Evolutionary conservation across 2,888 invertebrate genomes (phyloP), one percentile per base, ranked within the genome.

Genomic region (Bursaphelenchus okinawaensis): DNA sequence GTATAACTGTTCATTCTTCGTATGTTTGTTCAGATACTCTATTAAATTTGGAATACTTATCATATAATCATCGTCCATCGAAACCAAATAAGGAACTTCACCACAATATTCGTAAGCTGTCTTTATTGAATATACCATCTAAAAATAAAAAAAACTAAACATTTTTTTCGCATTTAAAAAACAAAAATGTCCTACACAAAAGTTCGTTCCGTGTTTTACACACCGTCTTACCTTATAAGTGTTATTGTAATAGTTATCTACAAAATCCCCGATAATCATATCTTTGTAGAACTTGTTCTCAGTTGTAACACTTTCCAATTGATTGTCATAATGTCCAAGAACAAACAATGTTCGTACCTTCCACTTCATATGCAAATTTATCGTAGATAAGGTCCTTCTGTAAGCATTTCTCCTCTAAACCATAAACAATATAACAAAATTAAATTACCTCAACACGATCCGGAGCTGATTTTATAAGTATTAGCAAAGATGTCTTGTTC

Each of bases 51-150:
- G 62, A 4, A 74, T 65, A 19, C 67, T 68, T 16, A 79, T 64
- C 56, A 77, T 51, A 66, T 80, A 81, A 62, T 81, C 81, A 66
- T 81, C 81, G 58, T 81, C 81, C 16, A 81, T 66, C 6, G 81
- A 67, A 28, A 81, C 64, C 2, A 73, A 58, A 60, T 72, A 79
- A 24, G 75, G 72, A 9, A 79, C 68, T n/a, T 59, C 62, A 7
- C 55, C 55, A 19, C 73, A 69, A 66, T 57, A 52, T 28, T 54
- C 29, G 9, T 27, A 23, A 16, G 69, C 69, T 26, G 62, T 62
- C 6, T 56, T 59, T 8, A 69, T 40, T 22, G 69, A 63, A 52
- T 72, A 24, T 19, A 69, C 29, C 28, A 69, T 68, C 71, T 68
- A 29, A 27, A 70, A 27, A 22, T 12, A 54, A 19, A n/a, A 19